Percentiles rank a stretch among this genome's conserved stretches.
These are phyloP conservation scores for Xylota segnis DNA, from an alignment of 2,888 invertebrate genomes.

Conservation along the genomic window DNA sequence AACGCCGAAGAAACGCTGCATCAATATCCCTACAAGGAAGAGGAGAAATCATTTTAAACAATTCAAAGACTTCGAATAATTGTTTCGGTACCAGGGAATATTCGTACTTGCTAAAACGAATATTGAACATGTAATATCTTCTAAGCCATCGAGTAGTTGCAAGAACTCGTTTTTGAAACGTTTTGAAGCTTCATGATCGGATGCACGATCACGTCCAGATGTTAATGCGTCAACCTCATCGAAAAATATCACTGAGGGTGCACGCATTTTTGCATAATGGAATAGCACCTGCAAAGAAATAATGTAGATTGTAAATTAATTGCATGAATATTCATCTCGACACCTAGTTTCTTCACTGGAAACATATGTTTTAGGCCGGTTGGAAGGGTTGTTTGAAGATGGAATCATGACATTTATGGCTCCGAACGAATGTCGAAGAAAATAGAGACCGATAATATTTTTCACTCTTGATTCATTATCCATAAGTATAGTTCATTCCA, in stretches of 20 bases:
- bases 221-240: conserved; percentile 96
- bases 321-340: too few species aligned
- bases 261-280: conserved; percentile 92
- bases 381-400: too few species aligned
- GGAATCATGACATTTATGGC: too few species aligned
- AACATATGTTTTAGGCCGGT: too few species aligned
- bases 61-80: background rate
- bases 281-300: conserved; percentile 89
- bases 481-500: too few species aligned
- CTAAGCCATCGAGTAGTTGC: conserved; percentile 93
- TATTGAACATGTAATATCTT: conserved; percentile 87
- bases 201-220: conserved; percentile 87
- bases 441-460: too few species aligned
- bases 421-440: too few species aligned
- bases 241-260: conserved; percentile 96
- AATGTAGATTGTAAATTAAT: background rate
- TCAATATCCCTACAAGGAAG: conserved; percentile 91
- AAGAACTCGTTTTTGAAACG: conserved; percentile 95
- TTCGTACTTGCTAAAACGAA: conserved; percentile 94
- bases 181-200: conserved; percentile 94
- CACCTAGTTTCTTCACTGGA: too few species aligned
- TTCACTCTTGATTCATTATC: too few species aligned
- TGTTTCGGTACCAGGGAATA: conserved; percentile 90
- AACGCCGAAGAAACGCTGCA: conserved; percentile 92
- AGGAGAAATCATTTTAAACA: background rate